These are phyloP conservation scores for Raja brachyura DNA, from an alignment of 2,113 vertebrate species.

Conservation along the genomic window DNA sequence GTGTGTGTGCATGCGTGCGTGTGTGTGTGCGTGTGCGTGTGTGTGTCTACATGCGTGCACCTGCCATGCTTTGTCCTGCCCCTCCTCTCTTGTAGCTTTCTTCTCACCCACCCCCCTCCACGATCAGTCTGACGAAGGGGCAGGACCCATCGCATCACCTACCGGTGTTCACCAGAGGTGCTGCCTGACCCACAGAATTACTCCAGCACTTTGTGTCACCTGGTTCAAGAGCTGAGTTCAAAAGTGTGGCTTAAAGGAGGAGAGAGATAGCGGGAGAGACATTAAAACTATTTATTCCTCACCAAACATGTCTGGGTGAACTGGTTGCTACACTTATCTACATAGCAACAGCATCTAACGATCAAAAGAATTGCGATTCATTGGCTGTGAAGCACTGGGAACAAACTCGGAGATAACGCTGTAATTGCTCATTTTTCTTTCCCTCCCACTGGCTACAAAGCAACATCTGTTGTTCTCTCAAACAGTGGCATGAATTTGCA, in stretches of 20 bases:
- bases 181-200: too few species aligned
- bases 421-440: not conserved
- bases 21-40: too few species aligned
- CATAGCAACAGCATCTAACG: not conserved
- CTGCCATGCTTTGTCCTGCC: too few species aligned
- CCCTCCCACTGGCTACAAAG: not conserved
- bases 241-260: not conserved
- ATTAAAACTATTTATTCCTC: not conserved
- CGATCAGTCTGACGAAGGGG: too few species aligned
- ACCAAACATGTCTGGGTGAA: not conserved
- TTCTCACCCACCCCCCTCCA: too few species aligned
- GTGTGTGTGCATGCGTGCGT: too few species aligned
- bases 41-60: too few species aligned
- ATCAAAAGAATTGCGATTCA: not conserved
- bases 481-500: not conserved
- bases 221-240: not conserved
- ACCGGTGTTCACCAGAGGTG: too few species aligned
- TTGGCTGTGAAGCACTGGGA: not conserved
- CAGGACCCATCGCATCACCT: too few species aligned
- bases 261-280: not conserved
- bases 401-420: not conserved
- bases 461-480: not conserved
- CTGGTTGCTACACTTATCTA: not conserved
- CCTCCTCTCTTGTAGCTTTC: too few species aligned
- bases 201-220: too few species aligned